Conservation (phyloP, 2,797 vertebrate species). For the Hippoglossus hippoglossus region DNA sequence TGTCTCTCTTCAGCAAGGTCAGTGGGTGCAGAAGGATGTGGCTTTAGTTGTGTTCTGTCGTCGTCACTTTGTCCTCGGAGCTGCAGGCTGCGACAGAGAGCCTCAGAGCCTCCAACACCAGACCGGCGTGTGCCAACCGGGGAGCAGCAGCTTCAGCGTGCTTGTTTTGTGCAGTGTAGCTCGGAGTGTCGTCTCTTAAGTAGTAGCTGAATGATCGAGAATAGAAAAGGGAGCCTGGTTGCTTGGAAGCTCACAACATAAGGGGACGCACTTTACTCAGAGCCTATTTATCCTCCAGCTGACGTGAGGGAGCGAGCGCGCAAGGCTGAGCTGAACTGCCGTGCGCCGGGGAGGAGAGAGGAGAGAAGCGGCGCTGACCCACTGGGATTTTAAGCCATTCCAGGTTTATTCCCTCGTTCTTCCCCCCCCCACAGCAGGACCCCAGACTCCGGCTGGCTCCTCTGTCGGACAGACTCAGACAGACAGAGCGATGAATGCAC, state of each 20-base stretch:
- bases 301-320: constrained; percentile 65
- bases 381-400: constrained; percentile 76
- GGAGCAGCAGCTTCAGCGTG: constrained; percentile 15
- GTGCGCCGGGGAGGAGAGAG: constrained; percentile 49
- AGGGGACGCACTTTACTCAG: constrained; percentile 63
- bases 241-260: constrained; percentile 42
- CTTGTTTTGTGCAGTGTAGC: neutral
- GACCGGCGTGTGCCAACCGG: constrained; percentile 31
- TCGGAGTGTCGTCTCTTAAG: neutral
- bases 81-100: constrained; percentile 70
- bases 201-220: constrained; percentile 12
- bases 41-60: constrained; percentile 73
- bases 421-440: constrained; percentile 53
- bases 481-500: constrained; percentile 72
- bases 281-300: constrained; percentile 61
- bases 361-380: constrained; percentile 42
- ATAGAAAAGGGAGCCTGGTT: neutral
- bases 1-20: constrained; percentile 77
- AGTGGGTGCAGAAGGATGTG: constrained; percentile 82
- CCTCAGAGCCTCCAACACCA: constrained; percentile 16
- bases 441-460: constrained; percentile 64
- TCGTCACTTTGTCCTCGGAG: constrained; percentile 74
- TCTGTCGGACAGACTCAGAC: constrained; percentile 52
- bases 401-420: constrained; percentile 9
- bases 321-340: constrained; percentile 41